A percentile compares a stretch with the other conserved stretches of the same genome.
Conservation (phyloP, 2,797 vertebrate species). For the Ciconia nigra region DNA sequence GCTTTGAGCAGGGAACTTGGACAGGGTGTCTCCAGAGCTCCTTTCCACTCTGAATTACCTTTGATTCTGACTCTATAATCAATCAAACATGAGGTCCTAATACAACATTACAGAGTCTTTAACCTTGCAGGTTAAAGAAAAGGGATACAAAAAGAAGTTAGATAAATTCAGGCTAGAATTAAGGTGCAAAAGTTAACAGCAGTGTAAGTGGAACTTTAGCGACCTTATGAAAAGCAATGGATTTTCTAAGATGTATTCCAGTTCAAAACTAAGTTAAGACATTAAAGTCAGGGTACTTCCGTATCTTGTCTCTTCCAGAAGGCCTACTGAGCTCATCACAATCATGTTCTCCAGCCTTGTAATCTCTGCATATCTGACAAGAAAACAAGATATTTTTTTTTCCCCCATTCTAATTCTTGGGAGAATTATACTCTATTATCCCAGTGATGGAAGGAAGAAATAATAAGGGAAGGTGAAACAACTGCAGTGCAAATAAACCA, state of each 20-base stretch:
- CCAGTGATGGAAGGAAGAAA: background rate
- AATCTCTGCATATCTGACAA: background rate
- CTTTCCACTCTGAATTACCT: background rate
- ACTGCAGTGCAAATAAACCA: slow-evolving; percentile 8
- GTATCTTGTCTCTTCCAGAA: background rate
- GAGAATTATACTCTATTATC: background rate
- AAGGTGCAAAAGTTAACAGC: background rate
- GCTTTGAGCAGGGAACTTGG: background rate
- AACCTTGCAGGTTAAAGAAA: background rate
- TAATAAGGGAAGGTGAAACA: slow-evolving; percentile 15
- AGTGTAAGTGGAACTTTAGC: background rate
- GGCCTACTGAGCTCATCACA: fast-evolving
- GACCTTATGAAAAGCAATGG: background rate
- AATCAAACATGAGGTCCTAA: background rate
- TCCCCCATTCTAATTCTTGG: background rate
- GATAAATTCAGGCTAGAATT: background rate
- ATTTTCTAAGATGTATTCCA: background rate
- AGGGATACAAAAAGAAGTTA: background rate
- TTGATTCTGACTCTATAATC: background rate
- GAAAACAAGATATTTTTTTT: background rate
- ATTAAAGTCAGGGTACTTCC: background rate
- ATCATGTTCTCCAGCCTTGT: background rate
- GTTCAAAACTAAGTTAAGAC: background rate
- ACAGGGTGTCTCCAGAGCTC: background rate
- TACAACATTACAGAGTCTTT: background rate